Base-by-base conservation (phyloP, 2,797 vertebrate genomes). In the Syndactyla subalaris region DNA sequence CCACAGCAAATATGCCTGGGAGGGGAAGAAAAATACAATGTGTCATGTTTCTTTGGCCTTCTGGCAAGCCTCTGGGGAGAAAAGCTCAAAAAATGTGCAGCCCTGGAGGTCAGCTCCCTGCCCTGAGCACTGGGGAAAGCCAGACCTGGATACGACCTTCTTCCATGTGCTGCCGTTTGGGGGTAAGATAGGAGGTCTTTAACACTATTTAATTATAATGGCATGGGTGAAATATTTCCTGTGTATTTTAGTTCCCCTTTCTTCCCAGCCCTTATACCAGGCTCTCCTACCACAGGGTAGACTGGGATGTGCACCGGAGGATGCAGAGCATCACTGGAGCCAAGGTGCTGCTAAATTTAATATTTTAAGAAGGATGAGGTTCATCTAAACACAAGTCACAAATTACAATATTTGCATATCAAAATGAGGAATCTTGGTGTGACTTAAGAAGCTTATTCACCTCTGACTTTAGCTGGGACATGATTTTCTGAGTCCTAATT, bases 271-370 rank as follows among this genome's bases (percentile, higher is more conserved):
- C 43, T 73, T 59, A n/a, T 16, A 29, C 10, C 8, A 73, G 55
- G 17, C 32, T 51, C 22, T 81, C 0, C 0, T 68, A 68, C 18
- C 2, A 1, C 51, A 22, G 6, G 4, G 12, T 65, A 45, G 59
- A 14, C 48, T 82, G 59, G 12, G 30, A 26, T 0, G 1, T 68
- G 41, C 19, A 1, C 18, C 55, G 38, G 11, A 43, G 24, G 10
- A 38, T 77, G 12, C 76, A 75, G 21, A 80, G 43, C 45, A 68
- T n/a, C 14, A 0, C 26, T 76, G 36, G 14, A 73, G 58, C 51
- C 16, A 32, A 63, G 20, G 9, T 82, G 21, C 52, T 77, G 19
- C 49, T 68, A 46, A 85, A 86, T 63, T 30, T 72, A 72, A 86
- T 49, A 11, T 36, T 90, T 84, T 58, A 77, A 80, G 45, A 81